Evolutionary conservation across 2,888 invertebrate species (phyloP).

Genomic region (Eupithecia subumbrata): DNA sequence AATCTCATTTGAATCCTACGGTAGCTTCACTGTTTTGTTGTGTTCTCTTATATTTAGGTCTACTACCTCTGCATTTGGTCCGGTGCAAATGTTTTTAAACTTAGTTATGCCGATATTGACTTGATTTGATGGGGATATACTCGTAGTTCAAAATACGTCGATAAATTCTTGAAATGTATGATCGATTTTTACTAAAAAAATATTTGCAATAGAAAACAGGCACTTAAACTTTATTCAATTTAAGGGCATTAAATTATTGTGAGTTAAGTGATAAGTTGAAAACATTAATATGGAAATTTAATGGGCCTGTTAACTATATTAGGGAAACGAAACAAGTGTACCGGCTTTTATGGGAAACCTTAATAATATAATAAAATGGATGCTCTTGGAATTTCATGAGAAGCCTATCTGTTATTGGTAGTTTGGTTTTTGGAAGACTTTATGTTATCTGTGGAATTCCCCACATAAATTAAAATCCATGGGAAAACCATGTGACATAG

Average conservation of each 20-base stretch:
- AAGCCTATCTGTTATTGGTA: constrained; percentile 31
- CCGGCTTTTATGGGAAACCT: constrained; percentile 40
- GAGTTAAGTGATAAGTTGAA: not conserved
- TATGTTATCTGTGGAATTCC: constrained; percentile 27
- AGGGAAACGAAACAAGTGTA: constrained; percentile 42
- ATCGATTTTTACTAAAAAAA: not conserved
- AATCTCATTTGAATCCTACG: not conserved
- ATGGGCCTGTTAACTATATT: constrained; percentile 40
- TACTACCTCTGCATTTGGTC: not conserved
- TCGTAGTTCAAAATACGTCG: not conserved
- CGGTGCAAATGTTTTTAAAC: not conserved
- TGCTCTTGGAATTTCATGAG: constrained; percentile 43
- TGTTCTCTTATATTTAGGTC: not conserved
- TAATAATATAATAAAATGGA: constrained; percentile 44
- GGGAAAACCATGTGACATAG: constrained; percentile 1
- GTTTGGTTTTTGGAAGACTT: constrained; percentile 26
- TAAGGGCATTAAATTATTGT: not conserved
- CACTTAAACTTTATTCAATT: not conserved
- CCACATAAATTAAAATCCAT: not conserved
- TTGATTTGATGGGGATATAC: not conserved
- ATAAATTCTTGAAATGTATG: not conserved
- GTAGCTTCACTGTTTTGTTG: not conserved
- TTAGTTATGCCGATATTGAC: not conserved
- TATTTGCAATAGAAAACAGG: not conserved
- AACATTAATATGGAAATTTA: constrained; percentile 44